Base-by-base conservation (phyloP, 92 coral and sea anemone genomes). In the Zoanthus sansibaricus region DNA sequence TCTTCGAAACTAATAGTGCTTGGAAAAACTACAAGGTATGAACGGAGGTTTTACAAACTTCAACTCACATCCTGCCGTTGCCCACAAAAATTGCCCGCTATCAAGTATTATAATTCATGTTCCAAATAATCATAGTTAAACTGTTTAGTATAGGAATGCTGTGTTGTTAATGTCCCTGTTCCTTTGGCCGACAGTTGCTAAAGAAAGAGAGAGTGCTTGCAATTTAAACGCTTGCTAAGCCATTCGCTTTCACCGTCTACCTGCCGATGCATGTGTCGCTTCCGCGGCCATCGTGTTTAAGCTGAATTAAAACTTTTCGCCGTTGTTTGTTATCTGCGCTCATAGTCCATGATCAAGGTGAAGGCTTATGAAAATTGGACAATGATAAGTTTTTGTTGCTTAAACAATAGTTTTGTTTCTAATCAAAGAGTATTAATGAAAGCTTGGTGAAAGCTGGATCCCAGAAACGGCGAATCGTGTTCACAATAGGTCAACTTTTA, bases 211-310 rank as follows among this genome's bases (percentile, higher is more conserved):
- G 45, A 4, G 55, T 21, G 3, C 13, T 45, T 25, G 3, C 11
- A 12, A 7, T 45, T 14, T 31, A 12, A 59, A 15, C 47, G 70
- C 51, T 44, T 11, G 42, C 16, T 9, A 46, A 64, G 46, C 47
- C 70, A 18, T 48, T 80, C 85, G 85, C 42, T 48, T 64, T 16
- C 70, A 76, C 13, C 46, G 51, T 46, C 45, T 80, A 69, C 85
- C 85, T 80, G 85, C 73, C 61, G 32, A 64, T 66, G 66, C 75
- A 80, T 80, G 85, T 80, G 83, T 78, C 56, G 49, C 33, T 18
- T 46, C 8, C 83, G 17, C 21, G 70, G 17, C 32, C 20, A 30
- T 32, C 20, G 71, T 5, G 17, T 9, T 13, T 13, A 1, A 64
- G 11, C 2, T 79, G 84, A 48, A 67, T 62, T 56, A 79, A 37